Evolutionary conservation across 92 coral and sea anemone genomes (phyloP), one percentile per base, ranked within the genome.

Genomic region (Desmophyllum pertusum): DNA sequence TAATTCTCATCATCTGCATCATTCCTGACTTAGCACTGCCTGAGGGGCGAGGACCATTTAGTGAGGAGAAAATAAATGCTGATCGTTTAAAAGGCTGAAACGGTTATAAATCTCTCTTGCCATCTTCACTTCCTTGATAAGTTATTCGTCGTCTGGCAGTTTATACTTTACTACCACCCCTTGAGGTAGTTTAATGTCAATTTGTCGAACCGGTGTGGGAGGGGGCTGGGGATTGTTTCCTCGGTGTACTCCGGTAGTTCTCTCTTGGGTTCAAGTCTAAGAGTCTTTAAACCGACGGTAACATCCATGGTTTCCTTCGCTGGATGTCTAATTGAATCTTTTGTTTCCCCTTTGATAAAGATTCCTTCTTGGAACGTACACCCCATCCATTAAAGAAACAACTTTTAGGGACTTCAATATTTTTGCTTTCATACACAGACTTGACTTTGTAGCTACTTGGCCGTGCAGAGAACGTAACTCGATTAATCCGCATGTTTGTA

Each of bases 201-300:
- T 91, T 84, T 93, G 94, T 83, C 89, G 94, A 70, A 93, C 82
- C 21, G 97, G 97, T 72, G 97, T 93, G 70, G 97, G 93, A 21
- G 94, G 93, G 76, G 97, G 93, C n/a, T 93, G 87, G 30, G 94
- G n/a, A 42, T 45, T 61, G 75, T 82, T 53, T 51, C 17, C 48
- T 48, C 76, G 31, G 51, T 11, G 31, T 53, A 69, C 1, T 19
- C 19, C 19, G 21, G 27, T 66, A 61, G 83, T 21, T 41, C 33
- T 59, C 67, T 48, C 63, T 73, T 41, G 10, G 94, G 70, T 18
- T 83, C 86, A 1, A 93, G 81, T 39, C 79, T 88, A 6, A 90
- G 87, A 18, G 97, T 82, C 76, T 87, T 70, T n/a, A 93, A 79
- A n/a, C 91, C 86, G 23, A 81, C 73, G 3, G 92, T 82, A 29